Evolutionary conservation across 1,140 invertebrate genomes (phyloP), one percentile per base, ranked within the genome.

Genomic region (Hermetia illucens): DNA sequence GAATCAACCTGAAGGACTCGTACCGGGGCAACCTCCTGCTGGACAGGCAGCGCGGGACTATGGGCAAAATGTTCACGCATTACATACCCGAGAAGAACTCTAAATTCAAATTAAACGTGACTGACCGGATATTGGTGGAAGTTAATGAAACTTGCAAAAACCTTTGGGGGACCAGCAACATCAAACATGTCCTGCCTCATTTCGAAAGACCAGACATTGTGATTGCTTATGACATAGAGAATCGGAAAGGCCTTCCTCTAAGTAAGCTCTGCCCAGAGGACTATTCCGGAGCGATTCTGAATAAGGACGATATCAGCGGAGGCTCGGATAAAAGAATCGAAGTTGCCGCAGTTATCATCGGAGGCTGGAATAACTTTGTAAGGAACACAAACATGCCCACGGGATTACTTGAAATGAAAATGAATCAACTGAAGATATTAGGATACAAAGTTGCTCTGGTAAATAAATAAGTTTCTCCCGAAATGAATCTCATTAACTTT

Each of bases 391-490:
- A 46, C 6, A 37, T 44, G 15, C 51, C 52, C 5, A 51, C 58
- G 4, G 72, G 72, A 12, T 36, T 53, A 13, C 39, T 64, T 12
- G 43, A 48, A 12, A 57, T 65, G 51, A 73, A 74, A 52, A 21
- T 69, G 2, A 61, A 68, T 24, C 74, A 75, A 35, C 51, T 78
- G 3, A 38, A 57, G 37, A 51, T 60, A 42, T 48, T 77, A 34
- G 74, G 74, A 34, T 77, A 75, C 44, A 65, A 47, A 34, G 63
- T 70, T 2, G 43, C 74, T 40, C 25, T 65, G 44, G 74, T 77
- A 61, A 65, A 58, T 63, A 36, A 38, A 29, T 29, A 36, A 13
- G 21, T 38, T 44, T 39, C 5, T 33, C 40, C 27, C 18, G 17
- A 16, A 37, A 24, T 39, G 13, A 27, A 32, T 27, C 16, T 18